A percentile compares a stretch with the other conserved stretches of the same genome.
Evolutionary conservation across 2,797 vertebrate genomes (phyloP).

Genomic region (Mormyrops boulengeri): DNA sequence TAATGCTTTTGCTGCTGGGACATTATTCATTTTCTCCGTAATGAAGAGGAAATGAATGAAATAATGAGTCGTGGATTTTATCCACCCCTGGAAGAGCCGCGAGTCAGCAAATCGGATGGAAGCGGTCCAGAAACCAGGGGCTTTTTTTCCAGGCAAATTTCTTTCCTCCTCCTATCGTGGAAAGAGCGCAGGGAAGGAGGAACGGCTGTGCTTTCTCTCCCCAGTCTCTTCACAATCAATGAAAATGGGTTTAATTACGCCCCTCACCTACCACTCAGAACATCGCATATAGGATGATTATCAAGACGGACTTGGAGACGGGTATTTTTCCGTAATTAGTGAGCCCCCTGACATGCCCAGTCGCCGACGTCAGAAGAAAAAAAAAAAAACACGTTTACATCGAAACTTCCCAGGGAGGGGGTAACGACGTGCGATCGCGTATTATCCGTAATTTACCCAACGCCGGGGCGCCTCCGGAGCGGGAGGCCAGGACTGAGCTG

Average conservation of each 20-base stretch:
- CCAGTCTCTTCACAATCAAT: neutral
- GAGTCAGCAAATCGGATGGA: conserved; percentile 11
- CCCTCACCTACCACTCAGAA: neutral
- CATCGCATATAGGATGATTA: neutral
- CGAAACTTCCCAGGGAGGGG: neutral
- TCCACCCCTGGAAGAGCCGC: neutral
- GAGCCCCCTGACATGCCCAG: neutral
- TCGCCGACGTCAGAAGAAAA: neutral
- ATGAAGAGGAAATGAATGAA: conserved; percentile 3
- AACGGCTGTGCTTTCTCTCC: neutral
- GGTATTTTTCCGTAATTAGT: neutral
- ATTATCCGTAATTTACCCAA: neutral
- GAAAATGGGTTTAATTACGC: neutral
- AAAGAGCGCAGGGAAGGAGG: neutral
- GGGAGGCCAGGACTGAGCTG: neutral
- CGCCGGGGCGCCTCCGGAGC: neutral
- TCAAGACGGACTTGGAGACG: neutral
- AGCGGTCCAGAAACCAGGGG: conserved; percentile 16
- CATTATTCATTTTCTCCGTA: conserved; percentile 3
- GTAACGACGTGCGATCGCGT: neutral
- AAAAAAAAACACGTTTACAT: neutral
- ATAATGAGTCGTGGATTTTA: neutral
- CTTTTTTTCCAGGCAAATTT: conserved; percentile 13
- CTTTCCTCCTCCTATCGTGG: neutral
- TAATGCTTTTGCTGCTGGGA: neutral